Evolutionary conservation across 1,140 invertebrate species (phyloP), one percentile per base, ranked within the genome.

Genomic region (Brachionus rotundiformis): DNA sequence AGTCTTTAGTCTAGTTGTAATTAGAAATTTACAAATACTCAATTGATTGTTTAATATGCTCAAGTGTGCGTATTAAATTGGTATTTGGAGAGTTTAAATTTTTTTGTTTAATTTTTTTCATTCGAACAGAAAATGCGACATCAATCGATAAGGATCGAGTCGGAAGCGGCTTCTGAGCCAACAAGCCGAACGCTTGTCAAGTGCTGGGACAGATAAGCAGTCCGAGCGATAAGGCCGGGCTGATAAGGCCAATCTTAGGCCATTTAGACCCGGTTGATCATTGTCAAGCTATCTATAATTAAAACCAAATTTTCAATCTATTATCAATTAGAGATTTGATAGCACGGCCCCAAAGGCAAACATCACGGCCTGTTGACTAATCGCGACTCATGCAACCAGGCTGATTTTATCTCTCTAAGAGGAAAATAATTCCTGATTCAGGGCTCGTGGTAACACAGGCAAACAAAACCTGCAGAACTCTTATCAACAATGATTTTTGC

Each of bases 31-130:
- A 68, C 63, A 68, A 68, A 68, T 68, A 68, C 63, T 68, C 63
- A 68, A 68, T 68, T 68, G 63, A 68, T 68, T 68, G 63, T 68
- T 68, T 68, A 68, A 68, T 68, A 68, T 68, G 63, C 63, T 68
- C 63, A 68, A 68, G 63, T 68, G 29, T 68, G 63, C 63, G 63
- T 68, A 68, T 33, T n/a, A 68, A 68, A 68, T 68, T 68, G n/a
- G 29, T 33, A 68, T 31, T 68, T 68, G 11, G 47, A 19, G 11
- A 7, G 5, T 49, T n/a, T 49, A 7, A n/a, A n/a, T 29, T 63
- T 63, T 63, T 63, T 61, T 61, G 0, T 10, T 29, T 61, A 7
- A 25, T 25, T 27, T 61, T 61, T 29, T 63, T 63, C 59, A 68
- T 68, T 68, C 63, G 36, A 68, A 68, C 25, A 68, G 31, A 68